Percentiles rank a stretch among this genome's conserved stretches.
Conservation (phyloP, 2,113 vertebrate genomes). For the Tiliqua scincoides region DNA sequence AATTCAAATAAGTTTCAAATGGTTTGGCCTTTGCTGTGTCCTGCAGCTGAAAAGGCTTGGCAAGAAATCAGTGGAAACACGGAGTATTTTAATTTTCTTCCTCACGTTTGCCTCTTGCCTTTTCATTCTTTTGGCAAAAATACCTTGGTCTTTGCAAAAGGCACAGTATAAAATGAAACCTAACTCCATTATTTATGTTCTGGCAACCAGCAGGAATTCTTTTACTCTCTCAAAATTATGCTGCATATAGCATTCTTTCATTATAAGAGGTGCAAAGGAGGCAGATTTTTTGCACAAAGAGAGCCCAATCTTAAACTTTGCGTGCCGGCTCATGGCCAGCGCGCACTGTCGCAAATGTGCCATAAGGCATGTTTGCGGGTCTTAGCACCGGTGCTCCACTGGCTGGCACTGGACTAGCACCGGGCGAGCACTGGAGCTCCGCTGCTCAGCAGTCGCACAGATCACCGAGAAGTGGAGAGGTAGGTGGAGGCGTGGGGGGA, state of each 20-base stretch:
- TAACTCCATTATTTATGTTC: conserved; percentile 48
- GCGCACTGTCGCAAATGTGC: too few species aligned
- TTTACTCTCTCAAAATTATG: conserved; percentile 20
- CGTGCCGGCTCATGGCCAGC: too few species aligned
- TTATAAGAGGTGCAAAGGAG: conserved; percentile 22
- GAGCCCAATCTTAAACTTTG: too few species aligned
- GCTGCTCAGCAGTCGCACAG: too few species aligned
- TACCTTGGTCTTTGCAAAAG: conserved; percentile 40
- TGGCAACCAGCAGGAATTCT: conserved; percentile 39
- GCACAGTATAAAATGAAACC: conserved; percentile 34
- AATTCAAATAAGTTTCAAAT: conserved; percentile 67
- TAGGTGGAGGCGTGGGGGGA: too few species aligned
- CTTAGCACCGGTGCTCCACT: too few species aligned
- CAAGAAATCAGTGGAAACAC: conserved; percentile 67
- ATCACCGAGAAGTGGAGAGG: too few species aligned
- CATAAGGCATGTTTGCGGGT: too few species aligned
- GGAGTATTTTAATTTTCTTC: conserved; percentile 59
- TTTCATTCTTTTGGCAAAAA: conserved; percentile 42
- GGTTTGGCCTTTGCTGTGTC: conserved; percentile 46
- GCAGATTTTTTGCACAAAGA: conserved; percentile 19
- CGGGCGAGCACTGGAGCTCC: too few species aligned
- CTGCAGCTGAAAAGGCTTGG: conserved; percentile 71
- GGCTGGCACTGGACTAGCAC: too few species aligned
- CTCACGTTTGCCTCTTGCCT: conserved; percentile 30
- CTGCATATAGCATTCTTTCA: neutral